A percentile compares a stretch with the other conserved stretches of the same genome.
Conservation (phyloP, 2,888 invertebrate species). For the Pelosia muscerda region DNA sequence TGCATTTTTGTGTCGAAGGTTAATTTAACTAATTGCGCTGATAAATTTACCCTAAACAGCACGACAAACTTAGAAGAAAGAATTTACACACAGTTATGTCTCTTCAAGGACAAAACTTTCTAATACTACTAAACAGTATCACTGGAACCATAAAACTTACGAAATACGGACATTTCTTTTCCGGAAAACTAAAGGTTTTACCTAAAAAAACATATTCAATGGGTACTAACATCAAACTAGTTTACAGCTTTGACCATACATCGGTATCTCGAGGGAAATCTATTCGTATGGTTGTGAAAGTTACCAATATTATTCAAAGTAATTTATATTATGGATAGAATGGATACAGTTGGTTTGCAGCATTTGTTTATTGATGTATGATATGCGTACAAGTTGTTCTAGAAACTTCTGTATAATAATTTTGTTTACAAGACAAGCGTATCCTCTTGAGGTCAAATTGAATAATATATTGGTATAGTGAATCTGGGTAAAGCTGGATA, state of each 20-base stretch:
- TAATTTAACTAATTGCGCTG: no score
- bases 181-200: conserved; percentile 16
- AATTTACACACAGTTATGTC: not conserved
- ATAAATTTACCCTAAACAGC: not conserved
- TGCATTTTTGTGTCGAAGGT: no score
- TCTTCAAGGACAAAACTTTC: conserved; percentile 10
- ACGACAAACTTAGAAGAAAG: not conserved
- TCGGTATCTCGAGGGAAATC: conserved; percentile 58
- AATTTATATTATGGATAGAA: conserved; percentile 53
- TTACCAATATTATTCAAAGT: conserved; percentile 58
- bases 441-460: not conserved
- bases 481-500: not conserved
- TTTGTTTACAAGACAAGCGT: not conserved
- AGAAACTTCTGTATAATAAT: not conserved
- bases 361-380: conserved; percentile 8
- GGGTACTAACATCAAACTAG: conserved; percentile 37
- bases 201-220: conserved; percentile 51
- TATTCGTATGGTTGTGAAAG: conserved; percentile 52
- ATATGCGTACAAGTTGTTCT: conserved; percentile 4
- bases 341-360: conserved; percentile 18
- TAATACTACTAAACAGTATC: conserved; percentile 3
- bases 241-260: conserved; percentile 51
- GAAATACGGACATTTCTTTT: conserved; percentile 13
- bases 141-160: conserved; percentile 12
- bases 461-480: not conserved